Evolutionary conservation across 2,797 vertebrate species (phyloP).

Genomic region (Takifugu ocellatus): DNA sequence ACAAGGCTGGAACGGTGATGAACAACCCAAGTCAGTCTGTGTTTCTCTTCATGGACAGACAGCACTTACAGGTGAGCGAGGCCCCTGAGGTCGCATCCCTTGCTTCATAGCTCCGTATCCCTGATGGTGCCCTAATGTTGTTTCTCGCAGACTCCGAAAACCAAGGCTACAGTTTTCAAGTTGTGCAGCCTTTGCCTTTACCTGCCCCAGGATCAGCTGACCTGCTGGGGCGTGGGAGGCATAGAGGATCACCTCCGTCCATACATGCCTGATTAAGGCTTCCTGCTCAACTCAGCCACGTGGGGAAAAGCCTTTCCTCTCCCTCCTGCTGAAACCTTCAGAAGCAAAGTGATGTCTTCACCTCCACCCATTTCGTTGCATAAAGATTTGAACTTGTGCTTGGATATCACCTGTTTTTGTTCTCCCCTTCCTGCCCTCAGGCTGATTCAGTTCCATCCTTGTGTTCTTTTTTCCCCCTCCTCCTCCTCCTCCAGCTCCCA

Average conservation of each 20-base stretch:
- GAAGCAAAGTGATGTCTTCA: constrained; percentile 89
- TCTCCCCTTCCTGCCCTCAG: constrained; percentile 57
- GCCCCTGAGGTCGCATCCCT: neutral
- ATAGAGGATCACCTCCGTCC: constrained; percentile 98
- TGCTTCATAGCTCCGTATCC: neutral
- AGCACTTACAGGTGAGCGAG: constrained; percentile 92
- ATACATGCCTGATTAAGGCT: constrained; percentile 96
- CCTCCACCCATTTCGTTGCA: constrained; percentile 82
- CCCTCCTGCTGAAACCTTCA: constrained; percentile 73
- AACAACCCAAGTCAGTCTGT: constrained; percentile 99
- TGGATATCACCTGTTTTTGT: constrained; percentile 86
- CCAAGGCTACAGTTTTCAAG: constrained; percentile 99
- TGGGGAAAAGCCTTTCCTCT: constrained; percentile 78
- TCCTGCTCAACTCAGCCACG: constrained; percentile 78
- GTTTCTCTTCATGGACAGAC: constrained; percentile 99
- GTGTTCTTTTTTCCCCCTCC: constrained; percentile 6
- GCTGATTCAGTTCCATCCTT: constrained; percentile 67
- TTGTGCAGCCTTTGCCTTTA: constrained; percentile 99
- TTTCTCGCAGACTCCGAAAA: constrained; percentile 90
- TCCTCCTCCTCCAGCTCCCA: constrained; percentile 38
- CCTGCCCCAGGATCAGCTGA: constrained; percentile 98
- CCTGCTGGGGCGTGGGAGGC: constrained; percentile 97
- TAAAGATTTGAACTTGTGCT: constrained; percentile 96
- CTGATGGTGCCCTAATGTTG: too few species aligned
- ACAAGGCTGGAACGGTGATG: constrained; percentile 99